A percentile compares a stretch with the other conserved stretches of the same genome.
Conservation (phyloP, 2,797 vertebrate species). For the Rhabdomys pumilio region DNA sequence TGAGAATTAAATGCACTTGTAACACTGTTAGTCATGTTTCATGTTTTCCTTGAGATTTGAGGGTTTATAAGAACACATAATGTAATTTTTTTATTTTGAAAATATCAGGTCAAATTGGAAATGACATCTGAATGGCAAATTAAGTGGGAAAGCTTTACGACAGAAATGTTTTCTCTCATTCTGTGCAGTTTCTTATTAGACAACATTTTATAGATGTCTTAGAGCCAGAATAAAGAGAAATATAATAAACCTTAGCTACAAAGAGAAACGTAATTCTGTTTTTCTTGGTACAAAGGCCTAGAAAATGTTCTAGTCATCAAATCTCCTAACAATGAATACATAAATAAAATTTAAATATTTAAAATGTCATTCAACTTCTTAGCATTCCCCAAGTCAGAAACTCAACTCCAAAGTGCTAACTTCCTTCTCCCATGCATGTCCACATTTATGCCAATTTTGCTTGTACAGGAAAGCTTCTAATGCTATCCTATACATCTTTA, state of each 20-base stretch:
- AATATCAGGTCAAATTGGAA: constrained; percentile 3
- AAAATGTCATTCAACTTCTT: background rate
- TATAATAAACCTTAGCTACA: background rate
- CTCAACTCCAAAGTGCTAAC: background rate
- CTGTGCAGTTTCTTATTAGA: background rate
- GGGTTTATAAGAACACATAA: background rate
- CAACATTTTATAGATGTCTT: constrained; percentile 7
- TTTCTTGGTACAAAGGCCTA: background rate
- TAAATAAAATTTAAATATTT: background rate
- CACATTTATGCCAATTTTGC: background rate
- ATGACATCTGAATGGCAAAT: background rate
- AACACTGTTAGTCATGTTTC: background rate
- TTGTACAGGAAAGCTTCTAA: background rate
- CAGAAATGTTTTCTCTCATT: background rate
- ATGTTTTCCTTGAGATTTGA: constrained; percentile 34
- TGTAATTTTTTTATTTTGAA: background rate
- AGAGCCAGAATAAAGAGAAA: background rate
- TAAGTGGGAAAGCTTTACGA: background rate
- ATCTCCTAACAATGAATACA: constrained; percentile 9
- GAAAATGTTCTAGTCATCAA: background rate
- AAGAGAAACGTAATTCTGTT: background rate
- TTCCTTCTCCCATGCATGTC: background rate
- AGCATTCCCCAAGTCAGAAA: background rate
- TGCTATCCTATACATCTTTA: background rate
- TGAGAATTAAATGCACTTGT: background rate